Evolutionary conservation across 2,113 vertebrate genomes (phyloP).

Genomic region (Gallinago jamesoni): DNA sequence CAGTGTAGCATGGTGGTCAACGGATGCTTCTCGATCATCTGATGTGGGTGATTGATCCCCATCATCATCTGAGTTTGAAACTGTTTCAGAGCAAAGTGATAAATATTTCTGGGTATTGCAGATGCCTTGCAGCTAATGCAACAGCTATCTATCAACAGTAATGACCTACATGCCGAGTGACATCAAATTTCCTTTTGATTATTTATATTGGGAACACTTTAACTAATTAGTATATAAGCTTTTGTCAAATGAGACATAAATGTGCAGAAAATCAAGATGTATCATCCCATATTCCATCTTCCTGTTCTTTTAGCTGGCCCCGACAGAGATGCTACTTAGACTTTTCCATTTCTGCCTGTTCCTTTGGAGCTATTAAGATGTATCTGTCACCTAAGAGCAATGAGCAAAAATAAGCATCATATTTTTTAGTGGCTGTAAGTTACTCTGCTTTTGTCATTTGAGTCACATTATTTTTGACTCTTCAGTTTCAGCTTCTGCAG

Average conservation of each 20-base stretch:
- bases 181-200: neutral
- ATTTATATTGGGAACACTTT: neutral
- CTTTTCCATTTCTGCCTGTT: neutral
- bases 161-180: too few relatives aligned
- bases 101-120: neutral
- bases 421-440: neutral
- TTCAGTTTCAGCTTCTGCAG: neutral
- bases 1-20: neutral
- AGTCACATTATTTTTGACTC: neutral
- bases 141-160: too few relatives aligned
- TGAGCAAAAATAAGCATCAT: rapidly evolving
- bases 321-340: neutral
- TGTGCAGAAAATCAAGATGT: neutral
- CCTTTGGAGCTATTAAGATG: neutral
- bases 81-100: neutral
- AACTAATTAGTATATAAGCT: neutral
- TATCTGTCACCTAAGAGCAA: neutral
- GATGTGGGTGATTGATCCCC: neutral
- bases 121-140: too few relatives aligned
- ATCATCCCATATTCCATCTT: neutral
- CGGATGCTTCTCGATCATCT: neutral
- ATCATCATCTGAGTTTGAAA: neutral
- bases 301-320: neutral
- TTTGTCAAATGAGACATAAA: neutral
- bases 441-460: neutral